Evolutionary conservation across 2,888 invertebrate species (phyloP), one percentile per base, ranked within the genome.

Genomic region (Clepsis dumicolana): DNA sequence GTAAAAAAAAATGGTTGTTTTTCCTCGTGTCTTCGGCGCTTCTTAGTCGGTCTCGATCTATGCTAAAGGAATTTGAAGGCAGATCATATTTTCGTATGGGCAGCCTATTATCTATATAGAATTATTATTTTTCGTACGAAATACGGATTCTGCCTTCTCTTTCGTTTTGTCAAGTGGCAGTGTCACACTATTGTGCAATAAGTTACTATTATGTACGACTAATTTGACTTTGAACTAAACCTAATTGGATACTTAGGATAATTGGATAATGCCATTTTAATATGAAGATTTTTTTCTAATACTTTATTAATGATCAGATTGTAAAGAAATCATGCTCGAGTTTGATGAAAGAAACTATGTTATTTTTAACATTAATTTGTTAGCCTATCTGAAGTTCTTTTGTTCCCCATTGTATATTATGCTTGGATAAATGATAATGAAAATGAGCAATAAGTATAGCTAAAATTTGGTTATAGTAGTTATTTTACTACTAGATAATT

Each of bases 101-200:
- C 27, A 53, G 53, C 27, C 27, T 25, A 27, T 53, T 27, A 53
- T 53, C n/a, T 27, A 27, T 14, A 53, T 27, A 53, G 18, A 21
- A 21, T 48, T 48, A 48, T 48, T 48, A 48, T 44, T 48, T 21
- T 48, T 48, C 48, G 12, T 48, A 48, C 48, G 18, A 18, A 48
- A 21, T 48, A 21, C 48, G 12, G 10, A 48, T 44, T 18, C 44
- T 48, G 48, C 48, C 48, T 21, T 48, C 21, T 21, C 16, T 16
- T 16, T 44, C 41, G 2, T 12, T 10, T 21, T 10, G 12, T 21
- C 3, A 21, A 21, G 21, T 21, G 48, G 10, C 48, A 12, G 48
- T 48, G 2, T 48, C 21, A 12, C 48, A 21, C 21, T 21, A 12
- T 48, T 48, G 48, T 48, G 21, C 21, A 41, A 41, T 41, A 35